A percentile compares a stretch with the other conserved stretches of the same genome.
These are phyloP conservation scores for Stichopus chloronotus DNA, from an alignment of 35 echinoderm and acorn worm species.

Conservation along the genomic window DNA sequence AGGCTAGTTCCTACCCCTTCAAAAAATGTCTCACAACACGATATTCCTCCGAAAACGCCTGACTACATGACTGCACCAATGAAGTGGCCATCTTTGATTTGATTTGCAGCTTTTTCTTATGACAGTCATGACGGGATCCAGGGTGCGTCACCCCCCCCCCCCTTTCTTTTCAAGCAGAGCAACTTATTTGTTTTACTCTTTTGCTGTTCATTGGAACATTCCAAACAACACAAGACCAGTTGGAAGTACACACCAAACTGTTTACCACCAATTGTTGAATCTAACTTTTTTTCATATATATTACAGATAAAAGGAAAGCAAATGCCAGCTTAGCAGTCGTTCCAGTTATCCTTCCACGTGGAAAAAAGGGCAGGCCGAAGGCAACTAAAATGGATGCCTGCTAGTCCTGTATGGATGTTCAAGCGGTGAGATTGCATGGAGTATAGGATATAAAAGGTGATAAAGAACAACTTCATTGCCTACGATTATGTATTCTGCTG, in stretches of 20 bases:
- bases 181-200: background rate
- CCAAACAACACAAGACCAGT: constrained; percentile 1
- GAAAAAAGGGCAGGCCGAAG: constrained; percentile 2
- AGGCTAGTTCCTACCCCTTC: background rate
- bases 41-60: background rate
- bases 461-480: no score
- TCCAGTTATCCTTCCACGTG: constrained; percentile 23
- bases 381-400: background rate
- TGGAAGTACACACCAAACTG: background rate
- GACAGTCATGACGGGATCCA: background rate
- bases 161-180: background rate
- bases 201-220: background rate
- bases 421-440: background rate
- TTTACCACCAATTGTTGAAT: background rate
- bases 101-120: background rate
- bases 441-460: no score
- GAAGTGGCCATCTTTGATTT: background rate
- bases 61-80: background rate
- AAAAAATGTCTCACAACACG: background rate
- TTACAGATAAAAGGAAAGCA: background rate
- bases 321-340: background rate
- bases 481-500: no score
- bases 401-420: background rate
- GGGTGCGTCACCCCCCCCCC: background rate
- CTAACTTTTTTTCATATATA: background rate